These are phyloP conservation scores for Tinea trinotella DNA, from an alignment of 2,888 invertebrate genomes.

Conservation along the genomic window DNA sequence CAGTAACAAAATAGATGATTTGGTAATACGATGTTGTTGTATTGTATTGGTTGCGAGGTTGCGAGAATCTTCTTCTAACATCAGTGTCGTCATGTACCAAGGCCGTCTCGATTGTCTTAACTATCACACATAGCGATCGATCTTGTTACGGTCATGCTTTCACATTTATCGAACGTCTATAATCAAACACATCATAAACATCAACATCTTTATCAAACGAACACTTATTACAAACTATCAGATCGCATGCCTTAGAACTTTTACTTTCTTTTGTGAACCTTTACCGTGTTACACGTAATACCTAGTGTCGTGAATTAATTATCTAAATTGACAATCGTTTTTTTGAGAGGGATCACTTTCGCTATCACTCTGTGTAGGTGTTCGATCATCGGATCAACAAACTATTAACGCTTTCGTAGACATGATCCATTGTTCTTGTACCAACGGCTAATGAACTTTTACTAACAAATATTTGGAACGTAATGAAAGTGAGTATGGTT, in stretches of 20 bases:
- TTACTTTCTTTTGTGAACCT: conserved; percentile 8
- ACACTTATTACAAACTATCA: not conserved
- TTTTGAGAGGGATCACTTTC: conserved; percentile 44
- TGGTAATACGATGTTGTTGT: conserved; percentile 36
- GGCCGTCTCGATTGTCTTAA: conserved; percentile 44
- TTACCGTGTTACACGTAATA: conserved; percentile 29
- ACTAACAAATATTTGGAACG: conserved; percentile 34
- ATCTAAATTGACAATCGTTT: conserved; percentile 33
- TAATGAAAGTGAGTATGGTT: conserved; percentile 38
- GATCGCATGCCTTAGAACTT: not conserved
- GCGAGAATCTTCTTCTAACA: conserved; percentile 32
- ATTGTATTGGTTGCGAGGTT: conserved; percentile 22
- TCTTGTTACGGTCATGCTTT: conserved; percentile 32
- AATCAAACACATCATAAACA: not conserved
- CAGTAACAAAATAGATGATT: conserved; percentile 26
- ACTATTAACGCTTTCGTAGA: conserved; percentile 29
- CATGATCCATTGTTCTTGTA: conserved; percentile 44
- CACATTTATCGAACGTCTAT: conserved; percentile 30
- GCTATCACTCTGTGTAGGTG: conserved; percentile 38
- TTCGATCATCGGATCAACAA: conserved; percentile 42
- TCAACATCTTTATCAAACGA: not conserved
- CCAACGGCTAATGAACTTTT: conserved; percentile 51
- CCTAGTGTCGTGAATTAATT: conserved; percentile 41
- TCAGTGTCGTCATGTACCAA: conserved; percentile 36
- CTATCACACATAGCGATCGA: conserved; percentile 43